Evolutionary conservation across 2,888 invertebrate genomes (phyloP), one percentile per base, ranked within the genome.

Genomic region (Leucozona laternaria): DNA sequence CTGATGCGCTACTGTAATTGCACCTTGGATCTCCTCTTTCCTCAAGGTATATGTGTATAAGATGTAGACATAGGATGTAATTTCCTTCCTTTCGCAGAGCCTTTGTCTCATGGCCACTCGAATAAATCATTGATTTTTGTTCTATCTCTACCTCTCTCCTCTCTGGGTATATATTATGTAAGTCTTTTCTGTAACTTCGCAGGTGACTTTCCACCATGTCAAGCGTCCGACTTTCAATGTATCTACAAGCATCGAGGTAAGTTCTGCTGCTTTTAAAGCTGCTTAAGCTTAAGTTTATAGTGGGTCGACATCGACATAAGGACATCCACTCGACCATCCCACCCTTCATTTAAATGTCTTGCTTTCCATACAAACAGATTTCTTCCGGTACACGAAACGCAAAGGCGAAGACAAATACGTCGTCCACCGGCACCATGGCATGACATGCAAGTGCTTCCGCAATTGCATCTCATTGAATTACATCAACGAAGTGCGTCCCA

Each of bases 401-500:
- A 89, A 89, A 2, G 90, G 90, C 8, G 91, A 90, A 72, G 90
- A 91, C 68, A 73, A 88, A 11, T 91, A 88, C 88, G 91, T 92
- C 73, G 89, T 89, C 15, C 90, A 89, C 85, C 87, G 89, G 72
- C 86, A 89, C 71, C 88, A 90, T 60, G 92, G 92, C 73, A 92
- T 92, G 92, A 82, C 89, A 40, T 92, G 92, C 84, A 89, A 91
- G 70, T 92, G 92, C 87, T 90, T 91, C 88, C 91, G 91, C 66
- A 92, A 92, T 88, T 92, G 92, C 79, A 90, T 90, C 88, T 91
- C 91, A 15, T 89, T 92, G 48, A 91, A 92, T 89, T 92, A 90
- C 88, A 82, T 91, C 58, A 88, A 88, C 88, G 90, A 91, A 89
- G 90, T 90, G 64, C 90, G 91, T 43, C 90, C 91, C 82, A 89